These are phyloP conservation scores for Machimus rusticus DNA, from an alignment of 2,888 invertebrate genomes.

Conservation along the genomic window DNA sequence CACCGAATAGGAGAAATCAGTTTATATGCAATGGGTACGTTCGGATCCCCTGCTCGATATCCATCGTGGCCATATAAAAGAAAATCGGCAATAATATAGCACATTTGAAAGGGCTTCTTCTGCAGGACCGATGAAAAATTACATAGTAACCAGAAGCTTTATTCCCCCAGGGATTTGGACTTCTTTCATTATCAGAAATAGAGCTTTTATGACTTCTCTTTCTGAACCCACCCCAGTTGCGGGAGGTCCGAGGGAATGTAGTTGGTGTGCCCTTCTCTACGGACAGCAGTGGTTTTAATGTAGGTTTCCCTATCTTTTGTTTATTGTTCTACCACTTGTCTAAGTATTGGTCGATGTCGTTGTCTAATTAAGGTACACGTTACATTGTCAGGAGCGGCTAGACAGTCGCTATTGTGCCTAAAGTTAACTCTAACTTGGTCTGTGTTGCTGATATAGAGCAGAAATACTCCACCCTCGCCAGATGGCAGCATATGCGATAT, in stretches of 20 bases:
- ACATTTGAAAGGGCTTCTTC: neutral
- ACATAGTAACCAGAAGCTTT: conserved; percentile 10
- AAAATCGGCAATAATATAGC: neutral
- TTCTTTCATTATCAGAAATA: conserved; percentile 16
- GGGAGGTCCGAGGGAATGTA: neutral
- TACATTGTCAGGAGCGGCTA: neutral
- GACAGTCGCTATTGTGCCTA: neutral
- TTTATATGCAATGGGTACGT: neutral
- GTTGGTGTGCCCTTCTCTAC: neutral
- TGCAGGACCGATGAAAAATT: conserved; percentile 22
- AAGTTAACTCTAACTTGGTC: neutral
- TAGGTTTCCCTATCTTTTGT: neutral
- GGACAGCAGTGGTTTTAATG: neutral
- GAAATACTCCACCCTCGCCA: neutral
- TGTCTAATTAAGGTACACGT: neutral
- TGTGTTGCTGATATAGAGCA: neutral
- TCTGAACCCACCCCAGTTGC: neutral
- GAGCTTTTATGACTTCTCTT: conserved; percentile 14
- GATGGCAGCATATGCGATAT: neutral
- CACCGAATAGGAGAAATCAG: neutral
- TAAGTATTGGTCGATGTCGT: neutral
- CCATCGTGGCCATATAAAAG: neutral
- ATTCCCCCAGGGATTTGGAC: conserved; percentile 14
- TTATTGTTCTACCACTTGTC: neutral
- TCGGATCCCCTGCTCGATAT: neutral